Conservation (phyloP, 1,140 invertebrate species). For the Oreohelix idahoensis region DNA sequence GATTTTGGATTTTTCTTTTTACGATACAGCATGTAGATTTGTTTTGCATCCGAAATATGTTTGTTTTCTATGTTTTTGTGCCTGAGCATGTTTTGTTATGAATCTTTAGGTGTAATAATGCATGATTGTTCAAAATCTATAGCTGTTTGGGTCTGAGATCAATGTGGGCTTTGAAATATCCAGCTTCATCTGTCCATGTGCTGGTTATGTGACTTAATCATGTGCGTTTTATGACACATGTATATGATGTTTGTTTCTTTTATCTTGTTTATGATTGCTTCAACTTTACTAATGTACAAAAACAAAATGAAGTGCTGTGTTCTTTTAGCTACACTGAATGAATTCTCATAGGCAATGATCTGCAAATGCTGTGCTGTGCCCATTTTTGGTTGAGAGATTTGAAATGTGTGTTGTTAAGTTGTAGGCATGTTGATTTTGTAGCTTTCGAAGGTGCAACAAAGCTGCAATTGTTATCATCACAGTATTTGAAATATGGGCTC, state of each 20-base stretch:
- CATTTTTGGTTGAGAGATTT: background rate
- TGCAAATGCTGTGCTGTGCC: background rate
- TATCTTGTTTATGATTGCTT: background rate
- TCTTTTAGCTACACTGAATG: background rate
- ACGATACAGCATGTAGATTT: too few relatives aligned
- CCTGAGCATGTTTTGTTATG: too few relatives aligned
- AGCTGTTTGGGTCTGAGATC: background rate
- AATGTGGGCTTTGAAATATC: background rate
- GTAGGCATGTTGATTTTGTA: background rate
- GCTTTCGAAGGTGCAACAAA: background rate
- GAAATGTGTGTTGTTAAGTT: background rate
- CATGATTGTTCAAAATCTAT: too few relatives aligned
- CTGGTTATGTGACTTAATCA: background rate
- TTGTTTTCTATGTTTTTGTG: too few relatives aligned
- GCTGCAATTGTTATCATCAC: background rate
- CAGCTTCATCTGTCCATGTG: background rate
- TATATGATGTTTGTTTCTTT: background rate
- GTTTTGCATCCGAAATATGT: too few relatives aligned
- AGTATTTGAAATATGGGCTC: background rate
- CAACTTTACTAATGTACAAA: background rate
- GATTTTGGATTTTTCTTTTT: too few relatives aligned
- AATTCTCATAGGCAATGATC: background rate
- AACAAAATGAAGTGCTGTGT: background rate
- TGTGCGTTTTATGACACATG: background rate
- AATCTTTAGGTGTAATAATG: too few relatives aligned